Evolutionary conservation across 2,797 vertebrate species (phyloP).

Genomic region (Nothura maculosa): DNA sequence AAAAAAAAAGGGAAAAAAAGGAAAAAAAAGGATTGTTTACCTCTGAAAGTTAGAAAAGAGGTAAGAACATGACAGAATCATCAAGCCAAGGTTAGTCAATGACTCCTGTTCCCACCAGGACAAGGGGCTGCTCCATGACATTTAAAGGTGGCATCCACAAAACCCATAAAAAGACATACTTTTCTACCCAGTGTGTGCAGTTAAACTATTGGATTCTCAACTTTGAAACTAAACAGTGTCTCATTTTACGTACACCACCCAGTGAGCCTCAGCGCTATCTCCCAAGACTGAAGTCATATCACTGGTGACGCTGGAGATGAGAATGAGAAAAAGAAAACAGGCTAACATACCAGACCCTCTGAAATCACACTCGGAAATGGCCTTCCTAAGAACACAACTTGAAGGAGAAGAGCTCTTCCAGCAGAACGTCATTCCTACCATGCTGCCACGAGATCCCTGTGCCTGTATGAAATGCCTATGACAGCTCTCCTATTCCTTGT

Average conservation of each 20-base stretch:
- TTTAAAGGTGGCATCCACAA: background rate
- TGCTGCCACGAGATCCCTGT: background rate
- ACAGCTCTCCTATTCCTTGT: background rate
- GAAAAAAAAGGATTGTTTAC: background rate
- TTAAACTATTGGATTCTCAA: constrained; percentile 22
- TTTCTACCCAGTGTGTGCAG: background rate
- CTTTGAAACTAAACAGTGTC: constrained; percentile 28
- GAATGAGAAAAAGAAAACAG: constrained; percentile 67
- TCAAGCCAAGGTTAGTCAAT: background rate
- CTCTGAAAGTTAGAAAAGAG: background rate
- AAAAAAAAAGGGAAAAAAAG: background rate
- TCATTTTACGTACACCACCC: constrained; percentile 57
- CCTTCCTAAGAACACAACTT: background rate
- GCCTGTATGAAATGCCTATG: background rate
- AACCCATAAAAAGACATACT: background rate
- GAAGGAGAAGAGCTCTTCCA: constrained; percentile 22
- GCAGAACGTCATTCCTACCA: background rate
- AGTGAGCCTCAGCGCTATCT: constrained; percentile 32
- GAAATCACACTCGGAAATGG: constrained; percentile 43
- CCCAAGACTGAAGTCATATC: constrained; percentile 63
- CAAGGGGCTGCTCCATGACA: background rate
- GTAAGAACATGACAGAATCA: background rate
- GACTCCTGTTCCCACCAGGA: background rate
- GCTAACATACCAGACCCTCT: constrained; percentile 8
- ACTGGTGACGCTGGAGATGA: constrained; percentile 33